Evolutionary conservation across 2,113 vertebrate species (phyloP).

Genomic region (Trochalopteron elliotii): DNA sequence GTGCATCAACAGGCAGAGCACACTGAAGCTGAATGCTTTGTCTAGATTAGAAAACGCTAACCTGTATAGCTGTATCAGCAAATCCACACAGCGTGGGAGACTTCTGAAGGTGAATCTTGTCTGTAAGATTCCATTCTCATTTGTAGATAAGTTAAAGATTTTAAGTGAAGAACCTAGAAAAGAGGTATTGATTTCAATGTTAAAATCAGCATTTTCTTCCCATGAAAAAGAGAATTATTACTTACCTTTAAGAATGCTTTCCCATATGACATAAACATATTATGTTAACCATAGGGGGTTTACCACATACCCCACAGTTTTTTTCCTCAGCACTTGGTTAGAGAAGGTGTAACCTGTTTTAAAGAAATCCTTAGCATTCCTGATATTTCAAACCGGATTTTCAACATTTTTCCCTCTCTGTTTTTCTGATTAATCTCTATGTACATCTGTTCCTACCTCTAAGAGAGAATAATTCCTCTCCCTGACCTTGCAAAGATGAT

Average conservation of each 20-base stretch:
- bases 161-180: not conserved
- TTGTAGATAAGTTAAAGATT: not conserved
- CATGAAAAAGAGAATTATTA: not conserved
- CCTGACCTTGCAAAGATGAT: not conserved
- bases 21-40: conserved; percentile 27
- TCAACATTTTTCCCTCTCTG: not conserved
- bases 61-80: conserved; percentile 36
- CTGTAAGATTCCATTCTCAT: not conserved
- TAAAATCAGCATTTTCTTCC: not conserved
- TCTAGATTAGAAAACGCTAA: not conserved
- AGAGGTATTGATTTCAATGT: not conserved
- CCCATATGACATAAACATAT: not conserved
- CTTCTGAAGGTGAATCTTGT: conserved; percentile 26
- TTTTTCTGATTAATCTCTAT: not conserved
- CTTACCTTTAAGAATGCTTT: not conserved
- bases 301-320: rapidly evolving
- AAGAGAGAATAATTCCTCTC: not conserved
- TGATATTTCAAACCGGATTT: not conserved
- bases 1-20: conserved; percentile 47
- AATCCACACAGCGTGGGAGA: not conserved
- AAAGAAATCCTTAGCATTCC: not conserved
- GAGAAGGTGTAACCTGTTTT: not conserved
- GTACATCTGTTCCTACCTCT: not conserved
- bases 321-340: not conserved
- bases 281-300: not conserved